Base-by-base conservation (phyloP, 2,797 vertebrate species). In the Mus spretus region DNA sequence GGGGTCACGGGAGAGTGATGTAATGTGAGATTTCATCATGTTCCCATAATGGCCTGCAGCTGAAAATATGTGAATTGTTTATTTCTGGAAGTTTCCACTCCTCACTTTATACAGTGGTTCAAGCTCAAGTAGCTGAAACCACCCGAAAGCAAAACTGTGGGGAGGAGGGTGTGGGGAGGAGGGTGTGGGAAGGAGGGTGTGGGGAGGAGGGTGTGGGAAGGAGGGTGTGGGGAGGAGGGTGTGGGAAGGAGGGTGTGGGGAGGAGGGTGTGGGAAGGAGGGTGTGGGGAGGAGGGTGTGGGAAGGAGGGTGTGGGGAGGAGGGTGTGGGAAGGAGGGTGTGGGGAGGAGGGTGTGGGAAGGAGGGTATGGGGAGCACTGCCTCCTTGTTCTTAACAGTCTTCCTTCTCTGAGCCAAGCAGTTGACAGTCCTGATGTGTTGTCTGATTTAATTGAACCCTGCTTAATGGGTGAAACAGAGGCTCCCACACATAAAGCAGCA, bases 71-170 rank as follows among this genome's bases (percentile, higher is more conserved):
- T 24, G 28, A 53, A 53, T 40, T 74, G 22, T 83, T 92, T 78
- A 24, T 78, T 86, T 93, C 57, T 78, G n/a, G 59, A 92, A 78
- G 34, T 77, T 92, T 78, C 82, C 72, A 85, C 50, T 77, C n/a
- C 47, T 31, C 34, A 6, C 28, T 77, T 65, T 26, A 84, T 22
- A n/a, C 34, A 17, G 10, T 61, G 53, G 17, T 63, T 78, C 67
- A 55, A 40, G 47, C 47, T 92, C 6, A 6, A 40, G 40, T 50
- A 26, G 26, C 37, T 15, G 63, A 83, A 83, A 83, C 80, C 15
- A 22, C 20, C 31, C 1, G 0, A 63, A 74, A 84, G 55, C 9
- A 28, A 74, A 61, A 37, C 40, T 34, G 40, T 9, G 1, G 53
- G 24, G n/a, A 74, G 53, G 50, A n/a, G 12, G 26, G 50, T 4